Base-by-base conservation (phyloP, 2,797 vertebrate species). In the Sebastes nivosus region DNA sequence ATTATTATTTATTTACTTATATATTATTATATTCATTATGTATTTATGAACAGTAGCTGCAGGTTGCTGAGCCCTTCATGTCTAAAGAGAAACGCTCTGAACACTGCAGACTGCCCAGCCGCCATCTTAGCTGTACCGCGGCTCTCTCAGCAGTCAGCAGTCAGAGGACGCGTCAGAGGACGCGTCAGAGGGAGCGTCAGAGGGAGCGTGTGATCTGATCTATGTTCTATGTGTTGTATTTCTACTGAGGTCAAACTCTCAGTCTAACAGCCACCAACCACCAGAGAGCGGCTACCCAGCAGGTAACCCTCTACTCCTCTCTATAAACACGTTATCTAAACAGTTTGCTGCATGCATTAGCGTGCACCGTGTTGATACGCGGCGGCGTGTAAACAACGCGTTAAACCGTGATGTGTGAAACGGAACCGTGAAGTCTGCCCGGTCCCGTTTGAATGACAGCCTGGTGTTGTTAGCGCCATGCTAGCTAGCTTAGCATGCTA, bases 41-140 rank as follows among this genome's bases (percentile, higher is more conserved):
- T 32, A 32, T 32, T 1, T 32, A 32, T 32, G 30, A 32, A 8
- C 30, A 8, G 30, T 9, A 32, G 30, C 30, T 32, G 30, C 30
- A 32, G 30, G 32, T 9, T 9, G 4, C 36, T 38, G 36, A 38
- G 4, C 36, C 12, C 36, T 13, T 13, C 36, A 13, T 38, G 36
- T 46, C 6, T 46, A 0, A 46, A 46, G 42, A 18, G 42, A 46
- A 46, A 46, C 14, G 42, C 1, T 46, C 2, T 18, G 6, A 18
- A 9, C 46, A n/a, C 2, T 1, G 10, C 58, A 1, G 11, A 65
- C 16, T 72, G 25, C 20, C 22, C 64, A 77, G 90, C 92, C 60
- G 94, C 94, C 93, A 94, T 95, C 86, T 94, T 95, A 89, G 85
- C 66, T 86, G 89, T 84, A 78, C 65, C 66, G n/a, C 77, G 54